These are phyloP conservation scores for Phortica okadai DNA, from an alignment of 2,888 invertebrate genomes.

Conservation along the genomic window DNA sequence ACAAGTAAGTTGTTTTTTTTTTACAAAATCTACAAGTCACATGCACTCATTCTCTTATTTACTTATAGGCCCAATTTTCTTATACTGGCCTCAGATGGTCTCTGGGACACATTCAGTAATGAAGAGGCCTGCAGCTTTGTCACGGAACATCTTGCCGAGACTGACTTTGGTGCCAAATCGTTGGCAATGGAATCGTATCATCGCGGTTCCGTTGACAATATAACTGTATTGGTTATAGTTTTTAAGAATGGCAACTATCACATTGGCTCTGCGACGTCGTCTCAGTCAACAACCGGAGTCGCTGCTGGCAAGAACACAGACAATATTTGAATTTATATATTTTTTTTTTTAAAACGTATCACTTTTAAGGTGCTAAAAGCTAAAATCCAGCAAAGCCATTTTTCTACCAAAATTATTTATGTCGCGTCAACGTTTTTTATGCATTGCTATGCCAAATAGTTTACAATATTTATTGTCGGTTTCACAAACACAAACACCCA, in stretches of 20 bases:
- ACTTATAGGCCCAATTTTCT: constrained; percentile 85
- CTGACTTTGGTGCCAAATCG: constrained; percentile 93
- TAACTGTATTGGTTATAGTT: constrained; percentile 93
- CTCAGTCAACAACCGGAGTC: neutral
- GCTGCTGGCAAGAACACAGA: neutral
- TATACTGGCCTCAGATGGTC: constrained; percentile 94
- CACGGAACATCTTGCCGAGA: constrained; percentile 89
- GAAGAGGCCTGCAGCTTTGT: constrained; percentile 95
- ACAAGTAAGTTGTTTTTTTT: constrained; percentile 77
- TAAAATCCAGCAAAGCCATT: no score
- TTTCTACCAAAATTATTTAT: no score
- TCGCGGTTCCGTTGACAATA: constrained; percentile 95
- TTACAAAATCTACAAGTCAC: neutral
- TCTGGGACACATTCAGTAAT: constrained; percentile 97
- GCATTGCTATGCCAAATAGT: no score
- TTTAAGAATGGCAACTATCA: constrained; percentile 80
- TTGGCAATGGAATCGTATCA: constrained; percentile 93
- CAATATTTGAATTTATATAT: neutral
- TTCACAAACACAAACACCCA: no score
- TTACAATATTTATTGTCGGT: no score
- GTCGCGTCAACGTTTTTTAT: no score
- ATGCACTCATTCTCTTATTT: neutral
- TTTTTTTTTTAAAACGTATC: no score
- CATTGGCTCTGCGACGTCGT: constrained; percentile 55
- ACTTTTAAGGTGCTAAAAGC: no score